phyloP scores from a whole-genome alignment of 2,888 invertebrate species.

The Rhyacophila evoluta region DNA sequence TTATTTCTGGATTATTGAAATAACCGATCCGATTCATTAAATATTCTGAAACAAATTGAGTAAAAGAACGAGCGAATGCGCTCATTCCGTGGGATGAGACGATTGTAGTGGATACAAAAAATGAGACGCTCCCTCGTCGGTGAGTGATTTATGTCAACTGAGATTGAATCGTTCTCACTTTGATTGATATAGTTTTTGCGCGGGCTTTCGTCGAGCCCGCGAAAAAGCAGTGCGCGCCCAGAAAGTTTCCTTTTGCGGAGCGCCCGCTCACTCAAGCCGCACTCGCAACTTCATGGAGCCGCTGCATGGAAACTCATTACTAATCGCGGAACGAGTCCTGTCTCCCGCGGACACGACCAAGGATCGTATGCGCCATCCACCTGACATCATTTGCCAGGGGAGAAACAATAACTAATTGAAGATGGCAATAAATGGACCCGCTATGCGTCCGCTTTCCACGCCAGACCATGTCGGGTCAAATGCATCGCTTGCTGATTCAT shows the following conservation, averaged over 20 bases:
- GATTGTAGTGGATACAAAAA: not conserved
- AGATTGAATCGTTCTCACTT: conserved; percentile 38
- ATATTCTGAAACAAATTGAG: not conserved
- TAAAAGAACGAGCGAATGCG: not conserved
- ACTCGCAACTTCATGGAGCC: not conserved
- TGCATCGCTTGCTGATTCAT: not conserved
- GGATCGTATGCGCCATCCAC: conserved; percentile 9
- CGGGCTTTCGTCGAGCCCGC: not conserved
- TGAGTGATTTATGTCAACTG: conserved; percentile 37
- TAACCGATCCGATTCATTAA: too few relatives aligned
- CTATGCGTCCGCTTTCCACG: not conserved
- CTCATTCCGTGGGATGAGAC: not conserved
- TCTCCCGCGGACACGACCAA: not conserved
- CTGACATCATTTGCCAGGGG: conserved; percentile 15
- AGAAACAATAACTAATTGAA: conserved; percentile 31
- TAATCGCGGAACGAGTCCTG: conserved; percentile 13
- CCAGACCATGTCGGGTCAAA: conserved; percentile 6
- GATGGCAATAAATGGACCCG: conserved; percentile 7
- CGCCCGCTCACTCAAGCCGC: not conserved
- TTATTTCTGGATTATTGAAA: too few relatives aligned
- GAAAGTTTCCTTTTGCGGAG: not conserved
- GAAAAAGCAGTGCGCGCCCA: not conserved
- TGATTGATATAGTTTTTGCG: conserved; percentile 34
- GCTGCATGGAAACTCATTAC: not conserved
- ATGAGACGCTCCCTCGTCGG: not conserved